A percentile compares a stretch with the other conserved stretches of the same genome.
These are phyloP conservation scores for Grammomys dolichurus DNA, from an alignment of 2,113 vertebrate species.

Conservation along the genomic window DNA sequence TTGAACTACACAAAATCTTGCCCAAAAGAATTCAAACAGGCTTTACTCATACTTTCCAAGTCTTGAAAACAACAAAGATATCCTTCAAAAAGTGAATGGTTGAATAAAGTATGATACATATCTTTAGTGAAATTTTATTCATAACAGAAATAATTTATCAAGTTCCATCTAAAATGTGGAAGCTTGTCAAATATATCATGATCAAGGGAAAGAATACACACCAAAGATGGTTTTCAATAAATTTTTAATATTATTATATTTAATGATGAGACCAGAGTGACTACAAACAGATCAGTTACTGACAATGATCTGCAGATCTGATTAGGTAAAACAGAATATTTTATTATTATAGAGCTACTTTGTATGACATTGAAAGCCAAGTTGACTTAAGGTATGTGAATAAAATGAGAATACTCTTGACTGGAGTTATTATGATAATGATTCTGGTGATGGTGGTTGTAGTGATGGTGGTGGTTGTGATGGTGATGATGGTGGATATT, in stretches of 20 bases:
- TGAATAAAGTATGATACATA: background rate
- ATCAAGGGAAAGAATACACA: background rate
- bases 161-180: background rate
- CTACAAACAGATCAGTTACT: background rate
- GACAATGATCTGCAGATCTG: background rate
- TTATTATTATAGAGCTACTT: background rate
- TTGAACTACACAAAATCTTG: no score
- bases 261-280: background rate
- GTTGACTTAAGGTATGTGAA: no score
- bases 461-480: background rate
- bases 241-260: background rate
- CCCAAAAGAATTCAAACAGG: no score
- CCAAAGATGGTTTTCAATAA: background rate
- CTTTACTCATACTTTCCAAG: no score
- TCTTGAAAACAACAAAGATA: background rate
- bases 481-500: background rate
- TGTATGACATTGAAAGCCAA: background rate
- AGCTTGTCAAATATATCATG: background rate
- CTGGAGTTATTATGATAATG: background rate
- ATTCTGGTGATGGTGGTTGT: background rate
- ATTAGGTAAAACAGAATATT: background rate
- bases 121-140: background rate
- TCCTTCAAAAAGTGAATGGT: background rate
- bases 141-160: background rate
- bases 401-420: background rate